Base-by-base conservation (phyloP, 1,140 invertebrate species). In the Monochamus saltuarius region DNA sequence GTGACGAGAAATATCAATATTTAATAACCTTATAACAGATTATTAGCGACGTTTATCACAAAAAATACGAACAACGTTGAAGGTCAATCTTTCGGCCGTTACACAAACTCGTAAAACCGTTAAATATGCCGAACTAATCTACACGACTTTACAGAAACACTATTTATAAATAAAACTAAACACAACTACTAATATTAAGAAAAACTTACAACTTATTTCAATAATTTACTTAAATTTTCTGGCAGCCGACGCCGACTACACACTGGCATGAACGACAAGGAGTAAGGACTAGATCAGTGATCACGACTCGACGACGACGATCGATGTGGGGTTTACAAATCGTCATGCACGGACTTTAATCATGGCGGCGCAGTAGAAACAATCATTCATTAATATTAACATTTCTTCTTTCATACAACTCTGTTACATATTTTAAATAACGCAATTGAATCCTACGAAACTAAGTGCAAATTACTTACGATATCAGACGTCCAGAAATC, bases 141-240 rank as follows among this genome's bases (percentile, higher is more conserved):
- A 38, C 16, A 39, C 40, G 40, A 34, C 49, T 50, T 38, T 49
- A 50, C 49, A 19, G 45, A 13, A 16, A 16, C 39, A 13, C 39
- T 16, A 13, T 42, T 42, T 42, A 3, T 42, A 42, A 42, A 2
- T 16, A 2, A n/a, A 3, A n/a, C n/a, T 13, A 42, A 42, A 7
- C n/a, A 42, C 39, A 42, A 7, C n/a, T 3, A 42, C 39, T 29
- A 59, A 47, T 57, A 65, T 40, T 46, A 52, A 58, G 13, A 36
- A 63, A 19, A 65, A 73, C 71, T 73, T 74, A 74, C 73, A 61
- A 64, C 55, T 67, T 63, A 64, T 49, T 69, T 67, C 52, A 68
- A 66, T 62, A 66, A 69, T 61, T 60, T 59, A 66, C n/a, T 62
- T 61, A 69, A 47, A 50, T 55, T 69, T 60, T 64, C 35, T 62